Base-by-base conservation (phyloP, 2,888 invertebrate genomes). In the Gymnoscelis rufifasciata region DNA sequence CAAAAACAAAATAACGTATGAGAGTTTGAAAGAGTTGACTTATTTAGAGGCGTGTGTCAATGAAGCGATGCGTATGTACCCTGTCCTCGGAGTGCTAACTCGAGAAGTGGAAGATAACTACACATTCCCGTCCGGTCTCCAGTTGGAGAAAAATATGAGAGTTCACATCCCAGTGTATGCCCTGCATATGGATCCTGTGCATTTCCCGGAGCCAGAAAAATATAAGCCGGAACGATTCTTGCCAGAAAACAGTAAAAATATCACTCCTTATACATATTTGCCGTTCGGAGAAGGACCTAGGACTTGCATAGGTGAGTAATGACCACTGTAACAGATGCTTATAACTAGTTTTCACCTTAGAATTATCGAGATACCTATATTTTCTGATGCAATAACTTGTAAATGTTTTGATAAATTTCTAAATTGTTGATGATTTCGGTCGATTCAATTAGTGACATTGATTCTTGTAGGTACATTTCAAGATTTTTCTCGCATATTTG, bases 221-320 rank as follows among this genome's bases (percentile, higher is more conserved):
- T 86, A 57, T 43, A 55, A 49, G 0, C 86, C 84, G 0, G 80
- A 83, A 36, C 57, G 86, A 15, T 83, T 83, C 52, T 47, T 74
- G 0, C 60, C 59, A 0, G 74, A 70, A 1, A 61, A 71, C 12
- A 80, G 62, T 37, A 43, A 53, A 0, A 62, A 69, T 8, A 64
- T 83, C 1, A 71, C 51, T 12, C 78, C 74, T 0, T 81, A 70
- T 38, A 77, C 75, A 0, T 83, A 74, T 47, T 53, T 81, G 38
- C 81, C 83, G 0, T 86, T 83, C 46, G 83, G 84, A n/a, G 83
- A 78, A 47, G 83, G 83, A 1, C 79, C 72, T 0, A 68, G 83
- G 46, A 60, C 70, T 30, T 84, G 84, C 47, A 68, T 84, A 8
- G 84, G 84, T 83, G 19, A 19, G 19, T 19, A 3, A 19, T 19